Base-by-base conservation (phyloP, 2,113 vertebrate species). In the Struthio camelus region DNA sequence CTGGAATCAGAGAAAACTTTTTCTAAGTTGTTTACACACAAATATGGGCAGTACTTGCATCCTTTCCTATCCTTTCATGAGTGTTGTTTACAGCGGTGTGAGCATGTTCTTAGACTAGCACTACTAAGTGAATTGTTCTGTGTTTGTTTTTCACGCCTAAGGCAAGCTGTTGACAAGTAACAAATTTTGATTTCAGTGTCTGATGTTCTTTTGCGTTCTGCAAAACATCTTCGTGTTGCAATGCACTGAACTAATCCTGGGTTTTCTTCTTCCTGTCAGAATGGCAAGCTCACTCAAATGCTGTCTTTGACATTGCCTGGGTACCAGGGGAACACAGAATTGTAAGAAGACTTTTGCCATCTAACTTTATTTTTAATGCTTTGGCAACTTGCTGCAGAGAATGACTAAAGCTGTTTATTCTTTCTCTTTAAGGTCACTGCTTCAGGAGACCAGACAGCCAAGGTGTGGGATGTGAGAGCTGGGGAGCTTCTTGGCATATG, bases 291-390 rank as follows among this genome's bases (percentile, higher is more conserved):
- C 99, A 99, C 88, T 98, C 99, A 89, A 99, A 99, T 90, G 99
- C 99, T 6, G 99, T 99, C 38, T 99, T 99, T 98, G 99, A 99
- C 94, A 97, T 99, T 48, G 98, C 99, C 51, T 99, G 99, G 99
- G 98, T 99, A 76, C 99, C 99, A 27, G 98, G 98, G 36, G 98
- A 99, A 81, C 96, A 98, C 96, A 98, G 97, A 40, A 96, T 99
- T 97, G 99, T 99, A 98, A 98, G 99, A 88, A 91, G 6, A 48
- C 64, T 93, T 95, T 78, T 84, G 17, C 62, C 10, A 16, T 83
- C 58, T 90, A 25, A 69, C 46, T 97, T 97, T 77, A 16, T 82
- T 96, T 92, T 95, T 64, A 54, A 59, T 93, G 19, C 20, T 82
- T 84, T 95, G 77, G 54, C 40, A 88, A 59, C 48, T 53, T 22